Percentiles rank a stretch among this genome's conserved stretches.
phyloP scores from a whole-genome alignment of 1,140 invertebrate genomes.

The Cepaea nemoralis region DNA sequence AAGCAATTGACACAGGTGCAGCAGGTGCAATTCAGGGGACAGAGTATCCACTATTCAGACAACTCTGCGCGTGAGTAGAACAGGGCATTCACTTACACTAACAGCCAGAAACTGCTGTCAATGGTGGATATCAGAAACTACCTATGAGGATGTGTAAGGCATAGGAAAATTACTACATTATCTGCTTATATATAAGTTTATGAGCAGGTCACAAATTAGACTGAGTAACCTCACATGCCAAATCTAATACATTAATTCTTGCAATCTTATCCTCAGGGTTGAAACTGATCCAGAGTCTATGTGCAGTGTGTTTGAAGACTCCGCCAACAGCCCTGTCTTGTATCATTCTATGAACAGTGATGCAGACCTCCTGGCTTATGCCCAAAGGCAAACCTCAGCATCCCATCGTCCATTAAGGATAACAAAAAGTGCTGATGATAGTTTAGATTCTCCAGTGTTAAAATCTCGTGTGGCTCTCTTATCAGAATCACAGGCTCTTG shows the following conservation, averaged over 20 bases:
- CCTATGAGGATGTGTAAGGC: too few relatives aligned
- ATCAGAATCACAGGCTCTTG: conserved; percentile 31
- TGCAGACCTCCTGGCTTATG: conserved; percentile 42
- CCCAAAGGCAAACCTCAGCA: conserved; percentile 33
- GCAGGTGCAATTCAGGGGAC: too few relatives aligned
- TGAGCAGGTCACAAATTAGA: too few relatives aligned
- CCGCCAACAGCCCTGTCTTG: conserved; percentile 50
- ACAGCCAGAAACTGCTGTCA: too few relatives aligned
- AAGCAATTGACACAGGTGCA: too few relatives aligned
- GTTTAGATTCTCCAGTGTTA: conserved; percentile 21
- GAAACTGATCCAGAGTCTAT: conserved; percentile 64
- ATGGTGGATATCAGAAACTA: conserved; percentile 14
- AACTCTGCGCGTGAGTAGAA: too few relatives aligned
- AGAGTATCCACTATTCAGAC: too few relatives aligned
- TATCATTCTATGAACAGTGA: conserved; percentile 58
- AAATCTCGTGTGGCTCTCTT: conserved; percentile 31
- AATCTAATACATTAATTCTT: neutral
- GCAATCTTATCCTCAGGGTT: conserved; percentile 52
- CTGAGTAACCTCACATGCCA: too few relatives aligned
- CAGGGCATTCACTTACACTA: too few relatives aligned
- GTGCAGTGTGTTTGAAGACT: conserved; percentile 58
- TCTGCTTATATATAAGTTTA: too few relatives aligned
- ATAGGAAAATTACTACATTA: too few relatives aligned
- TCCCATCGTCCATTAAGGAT: conserved; percentile 47
- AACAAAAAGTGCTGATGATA: conserved; percentile 54